Evolutionary conservation across 2,888 invertebrate genomes (phyloP).

Genomic region (Aleiodes leptofemur): DNA sequence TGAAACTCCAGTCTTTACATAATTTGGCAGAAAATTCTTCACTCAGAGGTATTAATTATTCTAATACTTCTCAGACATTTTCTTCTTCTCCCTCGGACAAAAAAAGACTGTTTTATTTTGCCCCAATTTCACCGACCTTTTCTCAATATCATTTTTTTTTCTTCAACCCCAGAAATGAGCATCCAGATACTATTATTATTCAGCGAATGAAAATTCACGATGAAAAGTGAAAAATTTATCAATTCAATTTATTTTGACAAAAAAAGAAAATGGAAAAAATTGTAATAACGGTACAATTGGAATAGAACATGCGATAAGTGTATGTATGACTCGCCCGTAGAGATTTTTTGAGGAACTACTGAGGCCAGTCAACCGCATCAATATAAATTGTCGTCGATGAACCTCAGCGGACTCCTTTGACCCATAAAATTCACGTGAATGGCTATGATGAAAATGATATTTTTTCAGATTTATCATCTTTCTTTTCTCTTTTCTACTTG

Average conservation of each 20-base stretch:
- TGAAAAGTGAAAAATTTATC: constrained; percentile 9
- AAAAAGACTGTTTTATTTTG: background rate
- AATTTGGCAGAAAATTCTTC: too few relatives aligned
- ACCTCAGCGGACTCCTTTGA: constrained; percentile 17
- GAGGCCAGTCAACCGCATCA: constrained; percentile 37
- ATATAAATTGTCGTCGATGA: constrained; percentile 36
- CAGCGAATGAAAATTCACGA: background rate
- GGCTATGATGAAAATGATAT: constrained; percentile 21
- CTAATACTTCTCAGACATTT: too few relatives aligned
- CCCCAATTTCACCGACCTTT: background rate
- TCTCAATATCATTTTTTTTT: background rate
- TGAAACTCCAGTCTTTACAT: background rate
- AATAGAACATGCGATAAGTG: constrained; percentile 31
- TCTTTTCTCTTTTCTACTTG: background rate
- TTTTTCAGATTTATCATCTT: constrained; percentile 8
- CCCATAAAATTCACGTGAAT: constrained; percentile 32
- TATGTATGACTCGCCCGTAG: constrained; percentile 32
- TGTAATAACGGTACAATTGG: constrained; percentile 23
- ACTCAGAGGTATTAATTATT: too few relatives aligned
- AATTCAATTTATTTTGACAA: background rate
- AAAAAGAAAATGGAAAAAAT: background rate
- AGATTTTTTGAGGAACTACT: constrained; percentile 28
- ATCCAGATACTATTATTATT: constrained; percentile 5
- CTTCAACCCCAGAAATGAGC: background rate
- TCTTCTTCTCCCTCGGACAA: too few relatives aligned